Base-by-base conservation (phyloP, 1,140 invertebrate genomes). In the Atta cephalotes region DNA sequence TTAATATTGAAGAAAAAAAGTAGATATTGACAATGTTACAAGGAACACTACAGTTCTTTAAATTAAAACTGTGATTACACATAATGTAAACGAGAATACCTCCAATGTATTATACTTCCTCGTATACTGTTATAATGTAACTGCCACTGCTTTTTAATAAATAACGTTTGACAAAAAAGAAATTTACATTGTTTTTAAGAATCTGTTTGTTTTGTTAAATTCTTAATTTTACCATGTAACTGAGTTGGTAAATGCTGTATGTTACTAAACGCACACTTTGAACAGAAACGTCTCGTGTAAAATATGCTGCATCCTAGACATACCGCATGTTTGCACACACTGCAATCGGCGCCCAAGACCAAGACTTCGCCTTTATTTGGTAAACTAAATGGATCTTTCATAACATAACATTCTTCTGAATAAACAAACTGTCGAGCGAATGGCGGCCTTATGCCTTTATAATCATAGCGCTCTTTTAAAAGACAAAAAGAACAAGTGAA, bases 251-350 rank as follows among this genome's bases (percentile, higher is more conserved):
- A 97, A 58, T 95, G 92, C 35, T 96, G 94, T 28, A 96, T 92
- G 89, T 96, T 95, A 87, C 93, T 93, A 79, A 95, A 92, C 14
- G 96, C 97, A 96, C 98, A 98, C 49, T 94, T 86, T 74, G 96
- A 92, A 94, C 98, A 98, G 93, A 97, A 97, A 76, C 96, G 95
- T 93, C 97, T 97, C 7, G 95, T 95, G 93, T 97, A 98, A 95
- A 97, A 98, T 71, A 98, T 92, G 94, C 98, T 98, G 92, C 98
- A 98, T n/a, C 96, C 96, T 90, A 97, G 96, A 94, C 98, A 98
- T 10, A 98, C 96, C 84, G 95, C 79, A 88, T 96, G 96, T 12
- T 95, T 91, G 95, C 98, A 98, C 2, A 96, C 90, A 62, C 93
- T 93, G 94, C 98, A 98, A 92, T 98, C 96, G 35, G 96, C 95